Conservation (phyloP, 2,113 vertebrate species). For the Hylia prasina region DNA sequence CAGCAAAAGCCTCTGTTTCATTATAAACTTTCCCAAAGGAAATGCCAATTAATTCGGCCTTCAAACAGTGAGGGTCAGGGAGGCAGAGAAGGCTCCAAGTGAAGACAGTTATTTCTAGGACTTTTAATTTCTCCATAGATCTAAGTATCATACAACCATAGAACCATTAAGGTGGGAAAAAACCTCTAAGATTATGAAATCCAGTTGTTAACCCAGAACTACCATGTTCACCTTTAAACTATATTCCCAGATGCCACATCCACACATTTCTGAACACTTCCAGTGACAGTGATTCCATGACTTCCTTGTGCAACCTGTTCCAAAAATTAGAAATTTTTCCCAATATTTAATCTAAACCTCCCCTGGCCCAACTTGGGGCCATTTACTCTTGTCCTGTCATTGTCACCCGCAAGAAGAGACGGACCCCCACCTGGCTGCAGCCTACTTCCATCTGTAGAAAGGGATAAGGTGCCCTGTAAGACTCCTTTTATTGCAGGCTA, state of each 20-base stretch:
- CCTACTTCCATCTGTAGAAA: neutral
- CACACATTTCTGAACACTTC: neutral
- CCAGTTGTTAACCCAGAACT: neutral
- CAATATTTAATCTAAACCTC: neutral
- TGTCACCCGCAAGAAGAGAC: neutral
- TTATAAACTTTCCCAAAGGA: neutral
- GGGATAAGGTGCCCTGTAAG: neutral
- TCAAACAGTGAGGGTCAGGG: neutral
- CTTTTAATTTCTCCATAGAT: neutral
- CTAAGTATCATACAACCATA: neutral
- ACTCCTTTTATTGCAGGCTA: neutral
- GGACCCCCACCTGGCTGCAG: neutral
- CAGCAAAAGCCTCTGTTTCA: neutral
- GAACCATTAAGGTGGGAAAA: neutral
- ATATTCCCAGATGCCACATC: neutral
- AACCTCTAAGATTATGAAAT: neutral
- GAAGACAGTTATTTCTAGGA: neutral
- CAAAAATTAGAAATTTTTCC: neutral
- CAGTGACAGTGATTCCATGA: neutral
- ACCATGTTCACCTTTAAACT: neutral
- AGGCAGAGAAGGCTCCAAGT: neutral
- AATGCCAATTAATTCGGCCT: neutral
- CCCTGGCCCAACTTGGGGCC: neutral
- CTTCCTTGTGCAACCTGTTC: neutral
- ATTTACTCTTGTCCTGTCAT: neutral